These are phyloP conservation scores for Caenorhabditis latens DNA, from an alignment of 1,140 invertebrate species.

Conservation along the genomic window DNA sequence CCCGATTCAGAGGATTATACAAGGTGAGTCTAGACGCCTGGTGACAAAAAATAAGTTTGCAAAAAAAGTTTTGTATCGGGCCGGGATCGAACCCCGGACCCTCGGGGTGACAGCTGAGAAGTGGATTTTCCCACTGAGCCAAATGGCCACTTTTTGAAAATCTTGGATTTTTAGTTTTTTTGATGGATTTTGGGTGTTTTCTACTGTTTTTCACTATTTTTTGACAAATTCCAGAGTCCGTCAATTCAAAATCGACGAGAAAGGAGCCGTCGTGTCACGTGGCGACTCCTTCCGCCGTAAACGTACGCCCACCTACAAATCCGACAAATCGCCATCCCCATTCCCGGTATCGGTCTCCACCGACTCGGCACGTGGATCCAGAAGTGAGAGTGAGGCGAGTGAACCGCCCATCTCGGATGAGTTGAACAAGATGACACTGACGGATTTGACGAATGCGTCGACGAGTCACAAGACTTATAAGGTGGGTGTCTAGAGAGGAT, in stretches of 20 bases:
- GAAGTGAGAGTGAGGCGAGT: constrained; percentile 24
- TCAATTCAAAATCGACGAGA: constrained; percentile 69
- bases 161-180: too few relatives aligned
- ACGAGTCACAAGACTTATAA: constrained; percentile 55
- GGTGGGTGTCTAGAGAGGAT: not conserved
- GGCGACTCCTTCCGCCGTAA: constrained; percentile 68
- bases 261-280: constrained; percentile 67
- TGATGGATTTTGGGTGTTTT: too few relatives aligned
- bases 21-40: not conserved
- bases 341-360: constrained; percentile 50
- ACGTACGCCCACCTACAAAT: constrained; percentile 54
- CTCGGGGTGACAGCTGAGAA: too few relatives aligned
- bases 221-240: constrained; percentile 57
- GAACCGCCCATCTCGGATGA: constrained; percentile 12
- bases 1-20: constrained; percentile 68
- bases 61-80: not conserved
- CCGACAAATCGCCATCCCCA: constrained; percentile 60
- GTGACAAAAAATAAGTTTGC: not conserved
- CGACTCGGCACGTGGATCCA: constrained; percentile 47
- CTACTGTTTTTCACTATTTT: too few relatives aligned
- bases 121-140: too few relatives aligned
- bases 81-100: not conserved
- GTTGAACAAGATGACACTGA: not conserved
- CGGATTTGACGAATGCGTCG: not conserved
- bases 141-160: too few relatives aligned